These are phyloP conservation scores for Amyelois transitella DNA, from an alignment of 1,140 invertebrate genomes.

Conservation along the genomic window DNA sequence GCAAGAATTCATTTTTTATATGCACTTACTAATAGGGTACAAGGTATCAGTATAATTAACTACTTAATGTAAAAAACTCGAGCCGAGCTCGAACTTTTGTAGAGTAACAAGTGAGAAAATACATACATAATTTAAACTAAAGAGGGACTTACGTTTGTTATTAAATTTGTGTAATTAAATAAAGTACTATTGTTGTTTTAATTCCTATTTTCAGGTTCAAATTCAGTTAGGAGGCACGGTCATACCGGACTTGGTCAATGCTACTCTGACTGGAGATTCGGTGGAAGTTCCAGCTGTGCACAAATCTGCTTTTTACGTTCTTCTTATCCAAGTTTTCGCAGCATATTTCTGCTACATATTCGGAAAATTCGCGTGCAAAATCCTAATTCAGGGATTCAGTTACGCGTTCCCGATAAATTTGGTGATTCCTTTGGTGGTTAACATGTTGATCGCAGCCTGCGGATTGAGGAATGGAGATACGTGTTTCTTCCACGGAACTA, in stretches of 20 bases:
- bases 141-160: too few species aligned
- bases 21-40: too few species aligned
- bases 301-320: slow-evolving; percentile 84
- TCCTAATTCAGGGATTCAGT: slow-evolving; percentile 96
- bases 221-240: slow-evolving; percentile 70
- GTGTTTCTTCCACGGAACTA: slow-evolving; percentile 88
- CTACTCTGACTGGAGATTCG: slow-evolving; percentile 82
- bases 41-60: too few species aligned
- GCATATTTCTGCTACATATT: slow-evolving; percentile 94
- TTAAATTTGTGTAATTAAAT: too few species aligned
- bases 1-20: too few species aligned
- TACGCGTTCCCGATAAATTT: slow-evolving; percentile 96
- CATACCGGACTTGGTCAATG: slow-evolving; percentile 84
- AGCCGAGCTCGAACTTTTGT: too few species aligned
- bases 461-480: slow-evolving; percentile 89
- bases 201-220: slow-evolving; percentile 71
- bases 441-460: slow-evolving; percentile 90
- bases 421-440: slow-evolving; percentile 92
- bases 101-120: too few species aligned
- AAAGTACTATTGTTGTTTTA: too few species aligned
- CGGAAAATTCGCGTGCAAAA: slow-evolving; percentile 97
- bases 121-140: too few species aligned
- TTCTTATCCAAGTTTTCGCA: slow-evolving; percentile 87
- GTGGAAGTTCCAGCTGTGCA: slow-evolving; percentile 80
- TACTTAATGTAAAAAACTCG: too few species aligned